These are phyloP conservation scores for Uromys caudimaculatus DNA, from an alignment of 2,797 vertebrate species.

Conservation along the genomic window DNA sequence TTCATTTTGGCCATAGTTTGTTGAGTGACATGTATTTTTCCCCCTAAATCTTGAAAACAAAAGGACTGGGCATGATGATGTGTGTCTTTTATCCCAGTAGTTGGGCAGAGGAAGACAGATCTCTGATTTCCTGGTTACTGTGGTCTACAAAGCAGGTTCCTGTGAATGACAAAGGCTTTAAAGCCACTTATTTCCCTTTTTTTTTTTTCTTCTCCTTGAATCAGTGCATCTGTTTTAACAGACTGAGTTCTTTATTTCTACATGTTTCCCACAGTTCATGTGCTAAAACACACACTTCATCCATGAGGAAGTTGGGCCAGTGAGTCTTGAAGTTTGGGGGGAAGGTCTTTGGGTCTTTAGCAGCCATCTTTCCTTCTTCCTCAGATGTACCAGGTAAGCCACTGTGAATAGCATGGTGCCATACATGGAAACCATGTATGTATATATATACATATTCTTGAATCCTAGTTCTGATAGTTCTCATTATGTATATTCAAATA, in stretches of 20 bases:
- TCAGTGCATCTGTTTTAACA: neutral
- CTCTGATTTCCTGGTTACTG: neutral
- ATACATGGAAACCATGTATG: neutral
- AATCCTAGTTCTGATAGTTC: neutral
- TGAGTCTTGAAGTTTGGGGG: neutral
- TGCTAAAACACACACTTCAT: neutral
- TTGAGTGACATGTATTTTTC: neutral
- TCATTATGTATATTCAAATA: neutral
- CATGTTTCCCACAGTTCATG: neutral
- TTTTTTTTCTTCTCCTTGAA: neutral
- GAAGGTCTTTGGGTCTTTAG: neutral
- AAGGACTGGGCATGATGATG: neutral
- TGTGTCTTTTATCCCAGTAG: neutral
- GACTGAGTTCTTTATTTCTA: neutral
- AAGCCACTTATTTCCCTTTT: neutral
- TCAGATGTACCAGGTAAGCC: neutral
- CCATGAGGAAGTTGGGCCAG: neutral
- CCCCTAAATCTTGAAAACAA: neutral
- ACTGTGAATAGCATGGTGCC: neutral
- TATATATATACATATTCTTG: neutral
- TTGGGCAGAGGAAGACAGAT: neutral
- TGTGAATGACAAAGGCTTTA: neutral
- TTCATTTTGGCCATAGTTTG: neutral
- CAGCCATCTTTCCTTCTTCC: neutral
- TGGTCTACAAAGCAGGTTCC: neutral